These are phyloP conservation scores for Lepidonotus clava DNA, from an alignment of 2,888 invertebrate species.

Conservation along the genomic window DNA sequence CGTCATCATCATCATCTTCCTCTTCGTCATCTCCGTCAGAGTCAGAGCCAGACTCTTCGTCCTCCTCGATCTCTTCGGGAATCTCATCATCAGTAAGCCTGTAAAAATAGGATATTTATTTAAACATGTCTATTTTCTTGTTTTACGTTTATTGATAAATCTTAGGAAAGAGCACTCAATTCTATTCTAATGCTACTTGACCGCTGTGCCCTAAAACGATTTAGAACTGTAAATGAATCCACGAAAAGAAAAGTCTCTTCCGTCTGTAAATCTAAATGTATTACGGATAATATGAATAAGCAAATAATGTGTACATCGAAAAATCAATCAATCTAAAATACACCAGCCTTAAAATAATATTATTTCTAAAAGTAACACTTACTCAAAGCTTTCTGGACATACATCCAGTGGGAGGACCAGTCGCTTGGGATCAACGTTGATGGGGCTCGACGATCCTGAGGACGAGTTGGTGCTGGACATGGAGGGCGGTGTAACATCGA, in stretches of 20 bases:
- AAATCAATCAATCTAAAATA: too few relatives aligned
- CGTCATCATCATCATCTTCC: constrained; percentile 61
- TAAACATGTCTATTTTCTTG: background rate
- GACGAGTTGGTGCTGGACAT: constrained; percentile 79
- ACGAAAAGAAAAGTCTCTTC: too few relatives aligned
- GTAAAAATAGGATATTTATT: background rate
- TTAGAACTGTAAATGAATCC: too few relatives aligned
- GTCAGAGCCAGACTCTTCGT: constrained; percentile 68
- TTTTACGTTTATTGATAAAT: too few relatives aligned
- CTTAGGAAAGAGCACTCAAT: too few relatives aligned
- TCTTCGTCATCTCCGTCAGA: constrained; percentile 67
- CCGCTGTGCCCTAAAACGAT: too few relatives aligned
- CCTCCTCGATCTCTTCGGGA: constrained; percentile 68
- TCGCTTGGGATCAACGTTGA: constrained; percentile 72
- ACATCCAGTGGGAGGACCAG: constrained; percentile 66
- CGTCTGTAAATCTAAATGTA: too few relatives aligned
- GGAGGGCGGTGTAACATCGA: constrained; percentile 78
- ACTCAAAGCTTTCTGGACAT: constrained; percentile 55
- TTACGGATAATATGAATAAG: too few relatives aligned
- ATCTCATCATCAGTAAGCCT: constrained; percentile 68
- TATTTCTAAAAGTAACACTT: constrained; percentile 23
- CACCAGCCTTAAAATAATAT: too few relatives aligned
- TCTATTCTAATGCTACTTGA: too few relatives aligned
- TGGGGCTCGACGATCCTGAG: constrained; percentile 77
- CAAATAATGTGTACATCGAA: too few relatives aligned